Base-by-base conservation (phyloP, 2,113 vertebrate species). In the Austrofundulus limnaeus region DNA sequence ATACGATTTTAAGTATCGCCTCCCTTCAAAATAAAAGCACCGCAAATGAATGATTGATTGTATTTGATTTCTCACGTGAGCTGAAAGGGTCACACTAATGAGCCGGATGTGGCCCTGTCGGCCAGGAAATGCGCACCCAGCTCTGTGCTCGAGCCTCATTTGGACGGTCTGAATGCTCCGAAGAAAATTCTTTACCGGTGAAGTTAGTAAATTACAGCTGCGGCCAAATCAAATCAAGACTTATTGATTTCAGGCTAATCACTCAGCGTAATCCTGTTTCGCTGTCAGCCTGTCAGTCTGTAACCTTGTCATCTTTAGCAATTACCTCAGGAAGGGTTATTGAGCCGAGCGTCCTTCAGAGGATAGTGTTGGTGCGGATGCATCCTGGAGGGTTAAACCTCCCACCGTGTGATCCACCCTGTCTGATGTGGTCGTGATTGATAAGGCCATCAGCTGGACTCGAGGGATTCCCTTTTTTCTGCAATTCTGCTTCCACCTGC, bases 231-330 rank as follows among this genome's bases (percentile, higher is more conserved):
- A 72, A 79, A 87, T 87, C 66, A 74, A 72, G 76, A 70, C 10
- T 0, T 85, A 89, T 90, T 87, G 89, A 90, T 89, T 85, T 80
- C 38, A 62, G 68, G 50, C 67, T 70, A 58, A 89, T 88, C 83
- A 80, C 61, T 86, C 84, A 81, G 50, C 37, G 43, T 90, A 87
- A 89, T 87, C 85, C 80, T 50, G 77, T 85, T 81, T 63, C 75
- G 47, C 72, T 66, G 79, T 83, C 85, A 43, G 46, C 20, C 69
- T 50, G 62, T 62, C 66, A 56, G 78, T 79, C 76, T 59, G 61
- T 68, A 58, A 75, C 66, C 2, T 12, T 69, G 73, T 82, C 83
- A 72, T 77, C 70, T 79, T 62, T 42, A 66, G 53, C 68, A 15
- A 70, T 78, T 48, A 79, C 46, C 77, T 71, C 54, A 11, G 66